Evolutionary conservation across 2,797 vertebrate species (phyloP).

Genomic region (Aldrovandia affinis): DNA sequence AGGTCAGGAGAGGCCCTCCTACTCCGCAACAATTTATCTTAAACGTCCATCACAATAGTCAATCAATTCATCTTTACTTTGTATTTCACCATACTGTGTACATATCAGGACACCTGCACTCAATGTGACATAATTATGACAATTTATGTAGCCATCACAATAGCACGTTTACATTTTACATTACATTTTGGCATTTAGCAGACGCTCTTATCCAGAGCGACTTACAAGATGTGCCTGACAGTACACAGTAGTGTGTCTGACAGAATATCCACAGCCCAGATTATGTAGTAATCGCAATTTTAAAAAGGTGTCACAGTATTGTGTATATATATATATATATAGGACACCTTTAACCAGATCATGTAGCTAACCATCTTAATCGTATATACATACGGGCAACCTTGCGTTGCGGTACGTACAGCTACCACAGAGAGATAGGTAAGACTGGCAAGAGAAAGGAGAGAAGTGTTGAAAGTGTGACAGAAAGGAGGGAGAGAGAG

Average conservation of each 20-base stretch:
- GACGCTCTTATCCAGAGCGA: no score
- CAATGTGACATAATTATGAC: not conserved
- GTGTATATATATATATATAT: no score
- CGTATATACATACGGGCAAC: not conserved
- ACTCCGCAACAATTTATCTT: not conserved
- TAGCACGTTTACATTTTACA: no score
- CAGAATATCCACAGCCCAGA: no score
- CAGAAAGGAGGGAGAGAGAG: conserved; percentile 21
- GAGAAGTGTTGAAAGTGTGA: conserved; percentile 13
- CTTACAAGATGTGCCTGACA: not conserved
- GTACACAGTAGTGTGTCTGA: no score
- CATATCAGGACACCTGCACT: not conserved
- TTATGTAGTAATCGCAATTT: no score
- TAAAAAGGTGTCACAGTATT: no score
- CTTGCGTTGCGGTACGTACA: conserved; percentile 32
- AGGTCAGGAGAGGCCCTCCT: not conserved
- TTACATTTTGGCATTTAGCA: no score
- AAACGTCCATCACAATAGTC: no score
- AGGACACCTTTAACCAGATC: not conserved
- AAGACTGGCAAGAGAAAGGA: conserved; percentile 32
- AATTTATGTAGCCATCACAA: not conserved
- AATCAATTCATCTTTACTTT: not conserved
- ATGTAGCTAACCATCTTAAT: not conserved
- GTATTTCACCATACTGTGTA: not conserved
- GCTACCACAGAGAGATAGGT: conserved; percentile 64